phyloP scores from a whole-genome alignment of 2,797 vertebrate genomes.

The Acestrorhynchus altus region DNA sequence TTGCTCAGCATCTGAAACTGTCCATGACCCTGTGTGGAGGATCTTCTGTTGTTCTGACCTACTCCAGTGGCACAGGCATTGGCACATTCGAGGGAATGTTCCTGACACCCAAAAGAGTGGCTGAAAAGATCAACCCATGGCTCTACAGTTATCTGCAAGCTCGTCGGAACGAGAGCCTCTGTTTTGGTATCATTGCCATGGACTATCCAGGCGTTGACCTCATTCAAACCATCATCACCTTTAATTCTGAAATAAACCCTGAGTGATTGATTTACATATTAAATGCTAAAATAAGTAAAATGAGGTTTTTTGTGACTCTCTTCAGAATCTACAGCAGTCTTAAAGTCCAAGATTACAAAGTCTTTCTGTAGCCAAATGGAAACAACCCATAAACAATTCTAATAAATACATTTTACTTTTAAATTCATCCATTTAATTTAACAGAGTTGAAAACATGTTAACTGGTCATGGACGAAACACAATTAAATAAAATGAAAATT shows the following conservation, averaged over 20 bases:
- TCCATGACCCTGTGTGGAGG: conserved; percentile 52
- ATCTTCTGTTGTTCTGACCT: conserved; percentile 55
- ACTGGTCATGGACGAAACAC: no score
- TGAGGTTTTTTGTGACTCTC: no score
- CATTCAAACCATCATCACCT: conserved; percentile 62
- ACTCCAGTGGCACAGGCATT: conserved; percentile 66
- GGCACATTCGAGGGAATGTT: conserved; percentile 63
- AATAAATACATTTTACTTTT: no score
- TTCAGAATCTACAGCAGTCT: no score
- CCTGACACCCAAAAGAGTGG: conserved; percentile 64
- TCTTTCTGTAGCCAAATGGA: no score
- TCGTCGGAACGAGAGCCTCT: conserved; percentile 53
- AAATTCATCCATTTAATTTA: no score
- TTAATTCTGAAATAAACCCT: conserved; percentile 50
- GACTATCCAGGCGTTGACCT: conserved; percentile 71
- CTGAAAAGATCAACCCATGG: conserved; percentile 69
- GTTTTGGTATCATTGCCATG: conserved; percentile 70
- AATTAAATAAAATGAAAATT: no score
- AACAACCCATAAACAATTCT: no score
- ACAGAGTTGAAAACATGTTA: no score
- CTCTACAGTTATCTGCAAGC: conserved; percentile 62
- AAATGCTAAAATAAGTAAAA: no score
- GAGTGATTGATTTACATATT: no score
- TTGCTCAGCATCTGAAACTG: conserved; percentile 53
- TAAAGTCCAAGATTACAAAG: no score